These are phyloP conservation scores for Nothobranchius kuhntae DNA, from an alignment of 2,113 vertebrate genomes.

Conservation along the genomic window DNA sequence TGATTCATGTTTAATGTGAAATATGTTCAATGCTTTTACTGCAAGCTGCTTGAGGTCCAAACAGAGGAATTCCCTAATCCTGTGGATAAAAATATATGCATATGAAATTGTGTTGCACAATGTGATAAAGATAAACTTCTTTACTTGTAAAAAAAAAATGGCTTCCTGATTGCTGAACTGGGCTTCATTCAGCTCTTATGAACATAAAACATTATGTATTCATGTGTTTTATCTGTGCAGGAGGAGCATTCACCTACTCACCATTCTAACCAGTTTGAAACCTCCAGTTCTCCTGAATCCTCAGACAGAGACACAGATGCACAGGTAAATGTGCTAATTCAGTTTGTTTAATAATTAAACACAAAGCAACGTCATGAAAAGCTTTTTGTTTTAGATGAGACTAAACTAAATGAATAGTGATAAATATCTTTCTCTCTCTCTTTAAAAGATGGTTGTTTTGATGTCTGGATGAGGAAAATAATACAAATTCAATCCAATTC, in stretches of 20 bases:
- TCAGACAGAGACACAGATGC: slow-evolving; percentile 18
- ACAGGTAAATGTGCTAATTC: slow-evolving; percentile 1
- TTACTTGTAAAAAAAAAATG: slow-evolving; percentile 1
- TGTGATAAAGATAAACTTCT: slow-evolving; percentile 15
- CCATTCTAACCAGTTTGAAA: slow-evolving; percentile 15
- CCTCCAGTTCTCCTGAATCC: slow-evolving; percentile 8
- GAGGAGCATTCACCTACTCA: slow-evolving; percentile 20
- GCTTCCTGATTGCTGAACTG: slow-evolving; percentile 13
- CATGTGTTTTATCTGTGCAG: slow-evolving; percentile 28
- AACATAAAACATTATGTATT: slow-evolving; percentile 21
- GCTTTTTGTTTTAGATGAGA: too few species aligned
- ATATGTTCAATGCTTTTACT: neutral
- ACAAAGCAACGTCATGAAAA: too few species aligned
- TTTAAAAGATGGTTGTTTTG: too few species aligned
- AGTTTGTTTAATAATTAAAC: too few species aligned
- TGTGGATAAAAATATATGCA: slow-evolving; percentile 10
- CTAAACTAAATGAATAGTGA: too few species aligned
- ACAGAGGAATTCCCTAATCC: slow-evolving; percentile 3
- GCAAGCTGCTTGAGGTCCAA: slow-evolving; percentile 34
- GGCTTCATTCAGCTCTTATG: neutral
- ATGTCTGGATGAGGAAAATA: too few species aligned
- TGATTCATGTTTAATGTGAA: slow-evolving; percentile 17
- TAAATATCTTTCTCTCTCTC: too few species aligned
- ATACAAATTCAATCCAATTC: too few species aligned
- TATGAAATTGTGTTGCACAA: slow-evolving; percentile 5